Conservation (phyloP, 1,140 invertebrate genomes). For the Dermatophagoides farinae region DNA sequence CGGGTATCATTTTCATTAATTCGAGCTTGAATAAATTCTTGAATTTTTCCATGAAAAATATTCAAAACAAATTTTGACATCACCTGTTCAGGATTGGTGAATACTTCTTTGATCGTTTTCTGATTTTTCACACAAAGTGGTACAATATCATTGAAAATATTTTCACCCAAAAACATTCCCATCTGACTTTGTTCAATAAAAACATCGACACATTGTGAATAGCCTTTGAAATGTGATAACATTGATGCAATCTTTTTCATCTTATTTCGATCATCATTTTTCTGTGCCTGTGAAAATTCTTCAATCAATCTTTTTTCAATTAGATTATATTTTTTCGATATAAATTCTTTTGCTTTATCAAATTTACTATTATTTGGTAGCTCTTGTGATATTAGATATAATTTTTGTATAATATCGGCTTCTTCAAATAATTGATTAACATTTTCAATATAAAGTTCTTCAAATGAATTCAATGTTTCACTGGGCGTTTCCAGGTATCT, state of each 20-base stretch:
- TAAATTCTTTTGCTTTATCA: slow-evolving; percentile 68
- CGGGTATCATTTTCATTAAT: slow-evolving; percentile 57
- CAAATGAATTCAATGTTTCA: background rate
- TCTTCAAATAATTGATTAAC: slow-evolving; percentile 57
- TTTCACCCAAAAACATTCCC: slow-evolving; percentile 49
- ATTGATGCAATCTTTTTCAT: slow-evolving; percentile 87
- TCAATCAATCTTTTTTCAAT: slow-evolving; percentile 81
- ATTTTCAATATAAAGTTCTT: slow-evolving; percentile 1
- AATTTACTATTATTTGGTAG: slow-evolving; percentile 62
- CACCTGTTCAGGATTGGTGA: slow-evolving; percentile 86
- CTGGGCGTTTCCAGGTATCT: slow-evolving; percentile 47
- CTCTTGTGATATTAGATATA: slow-evolving; percentile 87
- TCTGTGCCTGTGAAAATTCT: slow-evolving; percentile 71
- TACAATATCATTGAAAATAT: slow-evolving; percentile 75
- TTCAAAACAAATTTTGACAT: slow-evolving; percentile 95
- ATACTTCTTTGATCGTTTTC: slow-evolving; percentile 71
- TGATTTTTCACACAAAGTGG: slow-evolving; percentile 74
- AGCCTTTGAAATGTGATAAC: slow-evolving; percentile 84
- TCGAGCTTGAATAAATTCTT: slow-evolving; percentile 56
- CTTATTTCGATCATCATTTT: slow-evolving; percentile 51
- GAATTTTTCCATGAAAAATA: slow-evolving; percentile 78
- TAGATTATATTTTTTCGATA: slow-evolving; percentile 79
- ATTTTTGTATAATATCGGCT: slow-evolving; percentile 94
- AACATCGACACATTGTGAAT: slow-evolving; percentile 82
- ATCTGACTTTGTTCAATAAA: slow-evolving; percentile 92